These are phyloP conservation scores for Cephus spinipes DNA, from an alignment of 2,888 invertebrate species.

Conservation along the genomic window DNA sequence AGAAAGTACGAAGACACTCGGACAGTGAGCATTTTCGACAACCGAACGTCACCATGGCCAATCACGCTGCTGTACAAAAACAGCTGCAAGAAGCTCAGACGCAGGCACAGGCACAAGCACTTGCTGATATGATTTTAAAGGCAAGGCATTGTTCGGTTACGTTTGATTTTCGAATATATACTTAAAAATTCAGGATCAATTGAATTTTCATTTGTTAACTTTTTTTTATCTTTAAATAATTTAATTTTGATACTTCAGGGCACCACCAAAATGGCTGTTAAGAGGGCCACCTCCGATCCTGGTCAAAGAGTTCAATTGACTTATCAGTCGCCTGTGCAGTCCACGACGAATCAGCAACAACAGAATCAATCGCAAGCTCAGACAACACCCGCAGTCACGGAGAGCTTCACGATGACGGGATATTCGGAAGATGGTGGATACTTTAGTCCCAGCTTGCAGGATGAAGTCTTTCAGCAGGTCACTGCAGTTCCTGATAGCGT, in stretches of 20 bases:
- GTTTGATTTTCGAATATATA: not conserved
- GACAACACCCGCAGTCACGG: constrained; percentile 51
- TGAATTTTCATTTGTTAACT: not conserved
- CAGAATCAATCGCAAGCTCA: constrained; percentile 30
- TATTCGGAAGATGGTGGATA: constrained; percentile 65
- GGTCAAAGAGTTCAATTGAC: constrained; percentile 73
- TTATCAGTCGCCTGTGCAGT: constrained; percentile 58
- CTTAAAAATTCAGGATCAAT: not conserved
- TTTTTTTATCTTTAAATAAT: not conserved
- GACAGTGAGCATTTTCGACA: constrained; percentile 71
- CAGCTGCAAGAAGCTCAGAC: constrained; percentile 65
- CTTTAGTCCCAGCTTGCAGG: constrained; percentile 69
- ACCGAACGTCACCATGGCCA: constrained; percentile 60
- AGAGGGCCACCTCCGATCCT: constrained; percentile 80
- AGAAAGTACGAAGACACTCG: constrained; percentile 71
- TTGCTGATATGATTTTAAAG: constrained; percentile 82
- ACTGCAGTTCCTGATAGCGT: constrained; percentile 74
- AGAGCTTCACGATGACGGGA: constrained; percentile 63
- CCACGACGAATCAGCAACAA: constrained; percentile 34
- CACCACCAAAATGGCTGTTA: constrained; percentile 72
- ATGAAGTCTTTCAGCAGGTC: constrained; percentile 82
- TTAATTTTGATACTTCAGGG: constrained; percentile 49
- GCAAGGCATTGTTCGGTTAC: constrained; percentile 30
- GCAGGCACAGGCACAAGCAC: constrained; percentile 79
- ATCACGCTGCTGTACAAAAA: constrained; percentile 57